phyloP scores from a whole-genome alignment of 2,888 invertebrate species.

The Ctenicera cuprea region DNA sequence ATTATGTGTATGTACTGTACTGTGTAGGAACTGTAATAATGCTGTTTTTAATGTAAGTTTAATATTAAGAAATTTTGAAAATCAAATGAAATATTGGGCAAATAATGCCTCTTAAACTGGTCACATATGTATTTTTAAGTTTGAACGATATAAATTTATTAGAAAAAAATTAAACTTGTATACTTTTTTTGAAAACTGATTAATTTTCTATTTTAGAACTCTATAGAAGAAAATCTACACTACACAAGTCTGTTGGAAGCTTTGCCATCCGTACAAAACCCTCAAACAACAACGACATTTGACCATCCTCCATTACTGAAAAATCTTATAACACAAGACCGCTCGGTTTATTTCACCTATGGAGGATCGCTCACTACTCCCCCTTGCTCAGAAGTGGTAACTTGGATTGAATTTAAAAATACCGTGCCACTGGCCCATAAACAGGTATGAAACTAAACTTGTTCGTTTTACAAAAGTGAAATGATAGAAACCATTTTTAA shows the following conservation, averaged over 20 bases:
- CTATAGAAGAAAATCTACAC: slow-evolving; percentile 52
- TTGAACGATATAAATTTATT: too few relatives aligned
- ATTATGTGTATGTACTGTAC: too few relatives aligned
- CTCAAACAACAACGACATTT: slow-evolving; percentile 49
- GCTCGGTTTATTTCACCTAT: slow-evolving; percentile 81
- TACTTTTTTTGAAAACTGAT: too few relatives aligned
- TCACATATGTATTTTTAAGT: too few relatives aligned
- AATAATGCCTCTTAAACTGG: too few relatives aligned
- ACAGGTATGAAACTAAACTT: slow-evolving; percentile 75
- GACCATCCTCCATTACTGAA: slow-evolving; percentile 48
- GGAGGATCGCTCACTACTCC: slow-evolving; percentile 88
- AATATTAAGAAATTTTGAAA: too few relatives aligned
- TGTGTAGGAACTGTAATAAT: too few relatives aligned
- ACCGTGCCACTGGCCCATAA: slow-evolving; percentile 82
- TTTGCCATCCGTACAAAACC: slow-evolving; percentile 54
- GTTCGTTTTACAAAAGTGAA: not conserved
- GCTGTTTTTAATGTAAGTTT: too few relatives aligned
- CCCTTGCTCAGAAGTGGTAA: slow-evolving; percentile 86
- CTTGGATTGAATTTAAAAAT: slow-evolving; percentile 86
- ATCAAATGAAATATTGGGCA: too few relatives aligned
- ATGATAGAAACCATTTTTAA: too few relatives aligned
- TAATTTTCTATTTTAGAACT: slow-evolving; percentile 56
- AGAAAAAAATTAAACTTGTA: too few relatives aligned
- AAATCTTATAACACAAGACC: slow-evolving; percentile 51
- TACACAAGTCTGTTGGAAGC: slow-evolving; percentile 55